These are phyloP conservation scores for Drosophila obscura DNA, from an alignment of 1,140 invertebrate species.

Conservation along the genomic window DNA sequence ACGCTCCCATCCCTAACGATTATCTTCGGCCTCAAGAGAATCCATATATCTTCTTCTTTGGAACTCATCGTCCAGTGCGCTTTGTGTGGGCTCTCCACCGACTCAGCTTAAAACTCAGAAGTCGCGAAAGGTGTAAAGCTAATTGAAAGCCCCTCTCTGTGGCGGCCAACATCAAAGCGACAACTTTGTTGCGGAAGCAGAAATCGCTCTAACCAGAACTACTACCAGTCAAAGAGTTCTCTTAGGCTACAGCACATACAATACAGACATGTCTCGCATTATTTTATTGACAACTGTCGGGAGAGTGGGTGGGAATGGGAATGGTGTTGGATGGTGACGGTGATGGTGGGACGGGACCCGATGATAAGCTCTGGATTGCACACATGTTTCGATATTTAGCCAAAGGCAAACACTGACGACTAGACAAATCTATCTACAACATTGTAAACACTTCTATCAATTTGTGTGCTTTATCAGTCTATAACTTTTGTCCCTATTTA, in stretches of 20 bases:
- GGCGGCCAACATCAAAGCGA: slow-evolving; percentile 69
- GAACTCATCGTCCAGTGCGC: slow-evolving; percentile 38
- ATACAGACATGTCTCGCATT: slow-evolving; percentile 40
- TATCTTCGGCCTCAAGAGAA: neutral
- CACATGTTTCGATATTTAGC: slow-evolving; percentile 61
- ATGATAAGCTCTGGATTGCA: slow-evolving; percentile 53
- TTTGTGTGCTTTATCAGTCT: slow-evolving; percentile 52
- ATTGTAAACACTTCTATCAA: slow-evolving; percentile 69
- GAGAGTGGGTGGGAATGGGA: slow-evolving; percentile 21
- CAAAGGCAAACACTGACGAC: slow-evolving; percentile 33
- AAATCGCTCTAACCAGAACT: slow-evolving; percentile 25
- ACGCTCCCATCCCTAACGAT: slow-evolving; percentile 20
- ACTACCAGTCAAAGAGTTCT: slow-evolving; percentile 10
- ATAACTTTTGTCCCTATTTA: slow-evolving; percentile 59
- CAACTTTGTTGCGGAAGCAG: slow-evolving; percentile 63
- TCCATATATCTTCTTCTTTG: slow-evolving; percentile 51
- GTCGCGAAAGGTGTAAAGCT: slow-evolving; percentile 59
- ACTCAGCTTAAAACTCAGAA: slow-evolving; percentile 24
- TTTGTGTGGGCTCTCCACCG: slow-evolving; percentile 53
- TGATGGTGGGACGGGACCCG: neutral
- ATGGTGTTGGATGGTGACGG: neutral
- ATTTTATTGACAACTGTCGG: slow-evolving; percentile 37
- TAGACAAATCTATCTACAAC: slow-evolving; percentile 46
- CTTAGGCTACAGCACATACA: slow-evolving; percentile 7
- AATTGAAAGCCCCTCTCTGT: slow-evolving; percentile 57